phyloP scores from a whole-genome alignment of 2,797 vertebrate genomes.

The Hapalemur alaotrensis region DNA sequence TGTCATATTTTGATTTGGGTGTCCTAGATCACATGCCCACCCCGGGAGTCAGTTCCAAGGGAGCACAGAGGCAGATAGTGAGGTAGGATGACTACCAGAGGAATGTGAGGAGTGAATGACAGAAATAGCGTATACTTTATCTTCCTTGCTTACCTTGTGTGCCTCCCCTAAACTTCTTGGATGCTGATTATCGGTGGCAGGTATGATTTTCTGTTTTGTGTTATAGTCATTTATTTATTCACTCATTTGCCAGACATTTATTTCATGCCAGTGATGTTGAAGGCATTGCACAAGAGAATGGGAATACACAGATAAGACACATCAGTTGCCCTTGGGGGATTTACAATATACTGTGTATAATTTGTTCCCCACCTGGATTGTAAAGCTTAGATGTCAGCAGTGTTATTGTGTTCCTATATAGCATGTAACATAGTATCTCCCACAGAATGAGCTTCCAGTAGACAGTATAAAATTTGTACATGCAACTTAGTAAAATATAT shows the following conservation, averaged over 20 bases:
- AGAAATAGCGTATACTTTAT: neutral
- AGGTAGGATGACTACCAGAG: neutral
- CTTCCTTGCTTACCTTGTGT: neutral
- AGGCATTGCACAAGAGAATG: neutral
- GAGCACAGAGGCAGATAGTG: neutral
- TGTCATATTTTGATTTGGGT: neutral
- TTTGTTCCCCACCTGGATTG: neutral
- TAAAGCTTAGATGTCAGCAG: neutral
- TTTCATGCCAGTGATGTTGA: neutral
- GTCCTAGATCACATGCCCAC: neutral
- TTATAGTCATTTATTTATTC: neutral
- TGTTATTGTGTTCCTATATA: neutral
- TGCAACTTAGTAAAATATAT: neutral
- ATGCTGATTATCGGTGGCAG: neutral
- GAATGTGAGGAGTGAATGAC: neutral
- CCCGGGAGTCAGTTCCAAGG: neutral
- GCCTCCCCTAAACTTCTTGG: neutral
- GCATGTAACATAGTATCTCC: neutral
- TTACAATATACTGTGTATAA: neutral
- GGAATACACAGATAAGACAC: neutral
- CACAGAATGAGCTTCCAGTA: neutral
- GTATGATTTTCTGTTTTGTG: neutral
- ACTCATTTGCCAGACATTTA: neutral
- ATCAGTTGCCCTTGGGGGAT: neutral
- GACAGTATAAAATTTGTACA: neutral